Evolutionary conservation across 1,140 invertebrate species (phyloP), one percentile per base, ranked within the genome.

Genomic region (Helicoverpa zea): DNA sequence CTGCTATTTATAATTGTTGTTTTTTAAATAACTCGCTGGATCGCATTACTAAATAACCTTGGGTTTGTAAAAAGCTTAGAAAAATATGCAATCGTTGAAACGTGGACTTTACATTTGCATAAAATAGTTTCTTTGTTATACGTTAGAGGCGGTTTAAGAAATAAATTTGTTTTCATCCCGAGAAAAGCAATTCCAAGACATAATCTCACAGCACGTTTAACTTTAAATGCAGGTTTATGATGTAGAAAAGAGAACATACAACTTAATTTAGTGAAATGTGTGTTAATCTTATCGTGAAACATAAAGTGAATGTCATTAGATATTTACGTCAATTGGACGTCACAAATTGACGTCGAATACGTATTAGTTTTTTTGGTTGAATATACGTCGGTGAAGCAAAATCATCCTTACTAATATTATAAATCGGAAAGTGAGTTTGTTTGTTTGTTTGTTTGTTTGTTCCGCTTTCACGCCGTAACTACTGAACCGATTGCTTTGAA

Each of bases 1-100:
- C 13, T 74, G 54, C 30, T 58, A 58, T 58, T 74, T 74, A 74
- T 74, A 74, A 72, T 72, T 72, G 49, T 75, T 23, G 18, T 61
- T 49, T 75, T 75, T 75, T 47, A 75, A 75, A 75, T 61, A 75
- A 49, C 23, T 73, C 52, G 52, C 43, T 58, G 16, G 14, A 58
- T 58, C 70, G 16, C 52, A 73, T 75, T 75, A 49, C 73, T 49
- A 47, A 23, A 10, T 47, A 75, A 61, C 29, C 30, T 74, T 74
- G 56, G 11, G 10, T 14, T 3, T 49, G 35, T 35, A 35, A 35
- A 54, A 73, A 14, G 16, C 10, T 58, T 74, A 9, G 30, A 56
- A 58, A 43, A 43, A 58, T 29, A 70, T 70, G n/a, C 63, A 49
- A 35, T 18, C 35, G 63, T 43, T 59, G 18, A 59, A 59, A 43